Evolutionary conservation across 2,113 vertebrate genomes (phyloP).

Genomic region (Mobula birostris): DNA sequence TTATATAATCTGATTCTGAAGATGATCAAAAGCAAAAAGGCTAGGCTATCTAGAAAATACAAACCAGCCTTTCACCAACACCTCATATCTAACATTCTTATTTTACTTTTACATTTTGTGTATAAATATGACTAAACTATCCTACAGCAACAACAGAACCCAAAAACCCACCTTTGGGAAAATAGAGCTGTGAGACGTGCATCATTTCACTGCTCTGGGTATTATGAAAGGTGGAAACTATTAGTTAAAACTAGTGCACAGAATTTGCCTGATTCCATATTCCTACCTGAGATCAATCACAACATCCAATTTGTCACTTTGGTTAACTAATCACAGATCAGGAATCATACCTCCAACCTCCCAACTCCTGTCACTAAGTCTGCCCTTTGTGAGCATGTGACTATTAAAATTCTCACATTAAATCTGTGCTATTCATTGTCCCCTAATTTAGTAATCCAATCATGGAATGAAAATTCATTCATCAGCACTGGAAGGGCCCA

Average conservation of each 20-base stretch:
- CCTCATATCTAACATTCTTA: neutral
- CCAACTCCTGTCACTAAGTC: neutral
- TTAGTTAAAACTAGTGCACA: neutral
- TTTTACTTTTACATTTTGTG: neutral
- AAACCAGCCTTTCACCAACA: neutral
- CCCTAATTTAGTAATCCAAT: constrained; percentile 26
- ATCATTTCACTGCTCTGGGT: neutral
- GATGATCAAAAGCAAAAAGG: too few species aligned
- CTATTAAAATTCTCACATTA: constrained; percentile 23
- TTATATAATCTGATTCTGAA: too few species aligned
- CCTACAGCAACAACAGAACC: neutral
- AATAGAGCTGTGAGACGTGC: neutral
- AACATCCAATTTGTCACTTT: neutral
- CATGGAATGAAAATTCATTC: constrained; percentile 8
- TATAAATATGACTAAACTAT: too few species aligned
- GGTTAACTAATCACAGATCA: constrained; percentile 9
- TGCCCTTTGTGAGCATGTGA: neutral
- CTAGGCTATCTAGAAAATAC: neutral
- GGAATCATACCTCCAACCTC: neutral
- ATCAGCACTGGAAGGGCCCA: constrained; percentile 24
- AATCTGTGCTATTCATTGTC: constrained; percentile 18
- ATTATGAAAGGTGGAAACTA: neutral
- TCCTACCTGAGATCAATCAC: neutral
- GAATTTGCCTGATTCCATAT: neutral
- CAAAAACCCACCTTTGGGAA: neutral